Evolutionary conservation across 2,113 vertebrate species (phyloP).

Genomic region (Paedocypris sp.): DNA sequence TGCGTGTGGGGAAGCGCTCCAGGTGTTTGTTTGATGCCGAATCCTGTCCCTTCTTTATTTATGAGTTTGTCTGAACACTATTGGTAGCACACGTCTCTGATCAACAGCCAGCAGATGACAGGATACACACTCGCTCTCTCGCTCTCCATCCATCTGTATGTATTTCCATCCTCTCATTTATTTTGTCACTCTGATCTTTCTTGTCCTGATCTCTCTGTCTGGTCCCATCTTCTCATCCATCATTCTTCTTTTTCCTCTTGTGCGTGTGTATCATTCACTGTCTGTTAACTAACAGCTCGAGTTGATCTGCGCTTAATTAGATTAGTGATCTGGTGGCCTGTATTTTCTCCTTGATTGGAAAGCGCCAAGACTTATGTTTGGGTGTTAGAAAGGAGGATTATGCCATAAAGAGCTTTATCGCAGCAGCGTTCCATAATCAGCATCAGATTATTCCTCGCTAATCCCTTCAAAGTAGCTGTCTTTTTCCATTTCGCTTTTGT

Average conservation of each 20-base stretch:
- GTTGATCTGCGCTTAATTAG: conserved; percentile 31
- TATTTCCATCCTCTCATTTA: background rate
- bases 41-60: background rate
- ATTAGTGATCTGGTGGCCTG: conserved; percentile 24
- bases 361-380: background rate
- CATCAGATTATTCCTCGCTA: conserved; percentile 24
- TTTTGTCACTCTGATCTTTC: conserved; percentile 15
- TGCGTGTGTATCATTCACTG: background rate
- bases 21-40: conserved; percentile 7
- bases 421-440: conserved; percentile 25
- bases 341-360: conserved; percentile 24
- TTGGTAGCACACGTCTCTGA: conserved; percentile 11
- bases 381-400: conserved; percentile 37
- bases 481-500: background rate
- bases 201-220: background rate
- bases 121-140: background rate
- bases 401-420: conserved; percentile 40
- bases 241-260: background rate
- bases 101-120: conserved; percentile 1
- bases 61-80: conserved; percentile 6
- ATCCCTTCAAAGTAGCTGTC: conserved; percentile 23
- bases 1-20: background rate
- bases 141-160: conserved; percentile 2
- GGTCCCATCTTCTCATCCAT: background rate
- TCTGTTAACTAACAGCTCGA: conserved; percentile 6